Base-by-base conservation (phyloP, 92 coral and sea anemone species). In the Phenganax stokvisi region DNA sequence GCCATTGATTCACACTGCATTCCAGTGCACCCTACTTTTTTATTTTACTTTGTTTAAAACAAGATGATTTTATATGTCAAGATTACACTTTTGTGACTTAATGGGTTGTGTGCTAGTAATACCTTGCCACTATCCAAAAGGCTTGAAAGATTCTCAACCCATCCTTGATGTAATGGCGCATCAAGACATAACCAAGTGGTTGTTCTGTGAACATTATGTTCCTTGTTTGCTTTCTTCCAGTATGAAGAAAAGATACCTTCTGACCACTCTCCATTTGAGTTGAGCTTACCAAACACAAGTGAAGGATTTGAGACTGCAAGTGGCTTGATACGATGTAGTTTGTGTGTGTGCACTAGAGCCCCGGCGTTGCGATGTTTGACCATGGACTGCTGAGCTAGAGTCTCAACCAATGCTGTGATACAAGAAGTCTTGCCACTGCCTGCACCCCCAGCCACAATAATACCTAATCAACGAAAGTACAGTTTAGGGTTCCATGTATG, bases 181-280 rank as follows among this genome's bases (percentile, higher is more conserved):
- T 96, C 99, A 12, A 96, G 85, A 60, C 99, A 96, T 25, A 96
- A 76, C 99, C 99, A 96, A 1, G 97, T 96, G 9, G 99, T 96
- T 88, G 92, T 96, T 63, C 87, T 85, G 76, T 92, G 99, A 29
- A 96, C 90, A 84, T 93, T 96, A 81, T 96, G 99, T 30, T 87
- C 97, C 82, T 96, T 96, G 85, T 92, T 96, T 9, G 99, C 99
- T 69, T 96, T 96, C 76, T 89, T 88, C 91, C 96, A 96, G 80
- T 89, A 93, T 20, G 92, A 93, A 9, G 98, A 91, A 72, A 93
- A 93, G 57, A 93, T 93, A 9, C 97, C 98, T 56, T 93, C 98
- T 28, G 89, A 91, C 78, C 90, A 93, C 78, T 93, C 98, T 0
- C 91, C 91, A 44, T 89, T 77, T 6, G 94, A 68, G 79, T 90